Base-by-base conservation (phyloP, 2,888 invertebrate genomes). In the Antheraea assamensis region DNA sequence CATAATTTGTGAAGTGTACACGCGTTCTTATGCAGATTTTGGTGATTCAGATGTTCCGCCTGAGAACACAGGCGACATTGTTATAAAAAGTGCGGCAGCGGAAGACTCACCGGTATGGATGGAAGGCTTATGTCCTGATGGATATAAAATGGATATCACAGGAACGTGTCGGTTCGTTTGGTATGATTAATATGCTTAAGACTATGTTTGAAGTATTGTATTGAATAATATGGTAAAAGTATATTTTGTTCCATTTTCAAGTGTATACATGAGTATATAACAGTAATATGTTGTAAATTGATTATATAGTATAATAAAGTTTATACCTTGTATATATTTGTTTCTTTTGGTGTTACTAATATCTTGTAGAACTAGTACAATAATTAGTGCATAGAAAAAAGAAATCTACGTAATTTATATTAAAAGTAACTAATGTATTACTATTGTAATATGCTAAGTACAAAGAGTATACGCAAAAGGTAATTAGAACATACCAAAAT, bases 131-230 rank as follows among this genome's bases (percentile, higher is more conserved):
- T 93, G 92, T 71, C 87, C 87, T 0, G 80, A 83, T 2, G 92
- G 92, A 27, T 84, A 77, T 24, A 77, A 84, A 74, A 70, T 81
- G 78, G 93, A 92, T 73, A 64, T 84, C 24, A 76, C 79, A 0
- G 90, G 90, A 21, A 78, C 81, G 42, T 93, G 93, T 74, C 88
- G 93, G 30, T 90, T 92, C 78, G 91, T 93, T 74, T 93, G 92
- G 91, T 90, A 82, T 74, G 87, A 86, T 55, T 83, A 86, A 13
- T 78, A 81, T 58, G 24, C 64, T 42, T 71, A 70, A 27, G 30
- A 17, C 27, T 64, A 55, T 58, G n/a, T 21, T 24, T 58, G 24
- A 24, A 24, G 8, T 24, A 10, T 0, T 58, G 24, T 58, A 15
- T 3, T 58, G 24, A 24, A n/a, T n/a, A n/a, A 58, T n/a, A 24